These are phyloP conservation scores for Phthorimaea operculella DNA, from an alignment of 1,140 invertebrate genomes.

Conservation along the genomic window DNA sequence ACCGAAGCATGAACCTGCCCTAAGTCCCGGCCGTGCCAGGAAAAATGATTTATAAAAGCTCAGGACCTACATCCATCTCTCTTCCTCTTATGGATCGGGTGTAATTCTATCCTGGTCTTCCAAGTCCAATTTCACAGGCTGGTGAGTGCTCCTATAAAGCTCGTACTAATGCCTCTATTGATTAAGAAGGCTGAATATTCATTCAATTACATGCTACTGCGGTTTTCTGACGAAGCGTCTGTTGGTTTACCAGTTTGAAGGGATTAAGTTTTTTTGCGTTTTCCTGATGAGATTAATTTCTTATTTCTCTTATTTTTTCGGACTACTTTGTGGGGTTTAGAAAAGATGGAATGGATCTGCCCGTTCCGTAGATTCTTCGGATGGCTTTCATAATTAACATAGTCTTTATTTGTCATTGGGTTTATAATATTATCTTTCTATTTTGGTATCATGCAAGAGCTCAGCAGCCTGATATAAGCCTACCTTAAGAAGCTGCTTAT, in stretches of 20 bases:
- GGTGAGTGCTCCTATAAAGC: conserved; percentile 50
- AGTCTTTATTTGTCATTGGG: too few relatives aligned
- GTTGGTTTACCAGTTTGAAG: conserved; percentile 30
- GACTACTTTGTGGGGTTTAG: too few relatives aligned
- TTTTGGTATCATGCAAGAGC: too few relatives aligned
- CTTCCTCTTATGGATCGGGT: conserved; percentile 15
- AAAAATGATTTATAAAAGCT: conserved; percentile 67
- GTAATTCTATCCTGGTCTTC: conserved; percentile 33
- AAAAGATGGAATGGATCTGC: too few relatives aligned
- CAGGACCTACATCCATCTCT: conserved; percentile 29
- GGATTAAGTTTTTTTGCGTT: conserved; percentile 12
- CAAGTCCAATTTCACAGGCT: conserved; percentile 63
- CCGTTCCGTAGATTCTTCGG: too few relatives aligned
- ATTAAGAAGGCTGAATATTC: conserved; percentile 66
- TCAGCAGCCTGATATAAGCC: too few relatives aligned
- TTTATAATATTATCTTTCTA: too few relatives aligned
- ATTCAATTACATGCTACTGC: conserved; percentile 58
- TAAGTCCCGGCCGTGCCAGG: conserved; percentile 45
- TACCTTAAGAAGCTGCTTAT: too few relatives aligned
- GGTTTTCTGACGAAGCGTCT: conserved; percentile 45
- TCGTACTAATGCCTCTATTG: conserved; percentile 59
- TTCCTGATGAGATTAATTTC: too few relatives aligned
- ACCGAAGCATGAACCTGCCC: conserved; percentile 24
- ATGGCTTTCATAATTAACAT: too few relatives aligned
- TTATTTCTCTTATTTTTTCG: too few relatives aligned